These are phyloP conservation scores for Acrocephalus arundinaceus DNA, from an alignment of 2,113 vertebrate genomes.

Conservation along the genomic window DNA sequence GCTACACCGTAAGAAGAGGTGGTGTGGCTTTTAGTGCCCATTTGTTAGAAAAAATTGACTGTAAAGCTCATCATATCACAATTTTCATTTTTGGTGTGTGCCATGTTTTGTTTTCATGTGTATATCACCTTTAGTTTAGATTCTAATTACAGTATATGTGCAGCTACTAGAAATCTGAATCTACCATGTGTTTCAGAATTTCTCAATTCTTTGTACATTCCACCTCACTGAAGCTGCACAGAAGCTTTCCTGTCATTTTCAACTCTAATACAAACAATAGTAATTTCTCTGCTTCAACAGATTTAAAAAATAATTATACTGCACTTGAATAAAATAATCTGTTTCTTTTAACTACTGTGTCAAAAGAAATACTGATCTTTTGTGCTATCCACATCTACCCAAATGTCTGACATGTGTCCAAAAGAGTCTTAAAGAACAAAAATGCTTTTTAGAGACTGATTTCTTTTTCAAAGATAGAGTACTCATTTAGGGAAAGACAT, in stretches of 20 bases:
- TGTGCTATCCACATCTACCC: not conserved
- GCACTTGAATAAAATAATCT: not conserved
- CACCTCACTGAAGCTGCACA: not conserved
- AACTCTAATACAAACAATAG: slow-evolving; percentile 12
- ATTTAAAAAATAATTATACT: slow-evolving; percentile 17
- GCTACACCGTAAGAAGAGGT: not conserved
- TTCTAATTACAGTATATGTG: not conserved
- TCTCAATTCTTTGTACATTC: not conserved
- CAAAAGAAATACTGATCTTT: not conserved
- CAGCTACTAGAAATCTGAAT: not conserved
- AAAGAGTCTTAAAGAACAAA: not conserved
- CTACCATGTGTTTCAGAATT: not conserved
- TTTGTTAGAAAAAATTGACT: not conserved
- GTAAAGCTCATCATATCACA: not conserved
- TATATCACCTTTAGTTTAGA: not conserved
- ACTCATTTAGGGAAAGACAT: not conserved
- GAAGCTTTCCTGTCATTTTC: not conserved
- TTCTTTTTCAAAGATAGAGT: not conserved
- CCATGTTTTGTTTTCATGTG: not conserved
- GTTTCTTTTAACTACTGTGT: not conserved
- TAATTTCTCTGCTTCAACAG: slow-evolving; percentile 14
- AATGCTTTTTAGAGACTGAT: not conserved
- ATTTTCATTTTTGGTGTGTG: not conserved
- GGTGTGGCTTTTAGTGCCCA: not conserved
- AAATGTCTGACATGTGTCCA: not conserved